Conservation (phyloP, 2,888 invertebrate species). For the Drosophila kambysellisi region DNA sequence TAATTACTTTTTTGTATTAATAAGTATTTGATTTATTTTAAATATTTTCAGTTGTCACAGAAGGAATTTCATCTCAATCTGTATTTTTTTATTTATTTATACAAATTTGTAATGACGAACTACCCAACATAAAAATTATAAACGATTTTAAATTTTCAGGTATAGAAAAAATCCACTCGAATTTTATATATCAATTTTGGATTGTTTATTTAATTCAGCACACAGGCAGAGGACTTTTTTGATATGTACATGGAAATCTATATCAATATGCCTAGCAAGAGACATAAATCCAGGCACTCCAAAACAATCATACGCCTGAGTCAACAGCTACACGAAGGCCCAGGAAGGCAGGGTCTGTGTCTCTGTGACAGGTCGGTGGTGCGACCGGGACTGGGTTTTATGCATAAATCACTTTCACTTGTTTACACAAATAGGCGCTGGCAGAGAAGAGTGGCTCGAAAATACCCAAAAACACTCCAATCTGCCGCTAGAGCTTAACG, state of each 20-base stretch:
- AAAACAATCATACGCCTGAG: constrained; percentile 79
- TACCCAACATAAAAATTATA: not conserved
- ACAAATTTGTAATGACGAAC: not conserved
- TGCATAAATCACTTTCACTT: constrained; percentile 80
- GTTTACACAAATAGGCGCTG: constrained; percentile 77
- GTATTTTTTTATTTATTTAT: not conserved
- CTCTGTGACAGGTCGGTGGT: constrained; percentile 46
- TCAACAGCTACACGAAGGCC: constrained; percentile 65
- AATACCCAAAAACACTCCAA: constrained; percentile 40
- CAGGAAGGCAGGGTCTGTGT: constrained; percentile 10
- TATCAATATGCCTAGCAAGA: constrained; percentile 43
- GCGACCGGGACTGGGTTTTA: constrained; percentile 45
- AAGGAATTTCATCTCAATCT: not conserved
- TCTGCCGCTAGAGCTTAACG: constrained; percentile 61
- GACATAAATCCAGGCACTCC: constrained; percentile 76
- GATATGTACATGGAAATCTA: constrained; percentile 34
- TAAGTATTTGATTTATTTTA: not conserved
- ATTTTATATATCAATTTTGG: constrained; percentile 18
- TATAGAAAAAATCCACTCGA: not conserved
- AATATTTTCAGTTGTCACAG: not conserved
- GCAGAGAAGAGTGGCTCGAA: constrained; percentile 20
- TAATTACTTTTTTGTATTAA: not conserved
- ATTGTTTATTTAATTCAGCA: constrained; percentile 32
- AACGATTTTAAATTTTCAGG: not conserved
- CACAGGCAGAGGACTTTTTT: constrained; percentile 15